Percentiles rank a stretch among this genome's conserved stretches.
Evolutionary conservation across 2,797 vertebrate genomes (phyloP).

Genomic region (Macropus fuliginosus): DNA sequence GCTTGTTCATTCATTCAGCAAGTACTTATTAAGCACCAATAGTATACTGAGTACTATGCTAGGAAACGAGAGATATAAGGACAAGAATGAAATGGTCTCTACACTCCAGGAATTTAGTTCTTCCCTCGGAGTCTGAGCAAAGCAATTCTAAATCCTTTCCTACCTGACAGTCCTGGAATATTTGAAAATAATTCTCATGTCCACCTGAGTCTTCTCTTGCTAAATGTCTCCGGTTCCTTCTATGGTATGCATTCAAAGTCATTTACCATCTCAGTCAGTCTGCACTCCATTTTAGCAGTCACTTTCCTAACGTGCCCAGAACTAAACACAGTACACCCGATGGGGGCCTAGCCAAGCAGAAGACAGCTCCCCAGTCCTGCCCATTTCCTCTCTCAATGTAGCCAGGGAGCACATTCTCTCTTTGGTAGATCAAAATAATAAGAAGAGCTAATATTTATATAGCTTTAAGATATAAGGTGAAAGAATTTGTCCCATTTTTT

Average conservation of each 20-base stretch:
- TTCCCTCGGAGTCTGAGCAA: neutral
- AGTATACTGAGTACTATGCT: neutral
- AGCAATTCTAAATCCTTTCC: neutral
- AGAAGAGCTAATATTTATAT: neutral
- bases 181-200: neutral
- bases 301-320: neutral
- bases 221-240: neutral
- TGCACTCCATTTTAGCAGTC: neutral
- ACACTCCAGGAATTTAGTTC: neutral
- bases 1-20: neutral
- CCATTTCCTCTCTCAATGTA: neutral
- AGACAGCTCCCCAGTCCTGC: neutral
- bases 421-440: neutral
- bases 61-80: neutral
- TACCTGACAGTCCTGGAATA: neutral
- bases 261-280: neutral
- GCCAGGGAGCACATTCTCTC: neutral
- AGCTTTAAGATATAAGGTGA: neutral
- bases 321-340: neutral
- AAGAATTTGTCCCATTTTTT: neutral
- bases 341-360: neutral
- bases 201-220: neutral
- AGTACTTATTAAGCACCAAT: neutral
- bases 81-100: neutral
- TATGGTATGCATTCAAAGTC: neutral